Percentiles rank a stretch among this genome's conserved stretches.
phyloP scores from a whole-genome alignment of 2,888 invertebrate species.

The Cephus nigrinus region DNA sequence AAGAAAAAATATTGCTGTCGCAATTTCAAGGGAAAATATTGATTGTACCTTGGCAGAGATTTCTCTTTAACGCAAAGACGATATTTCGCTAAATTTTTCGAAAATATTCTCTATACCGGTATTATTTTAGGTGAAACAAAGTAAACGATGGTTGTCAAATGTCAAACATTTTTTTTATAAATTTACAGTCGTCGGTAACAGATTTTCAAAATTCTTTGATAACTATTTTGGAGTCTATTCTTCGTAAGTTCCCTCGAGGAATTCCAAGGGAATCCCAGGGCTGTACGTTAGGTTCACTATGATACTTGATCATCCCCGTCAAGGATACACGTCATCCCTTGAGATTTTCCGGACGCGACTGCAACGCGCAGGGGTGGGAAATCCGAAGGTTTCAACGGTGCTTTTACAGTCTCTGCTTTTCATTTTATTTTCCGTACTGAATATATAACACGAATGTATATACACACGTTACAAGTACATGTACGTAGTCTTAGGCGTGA shows the following conservation, averaged over 20 bases:
- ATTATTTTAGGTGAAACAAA: too few species aligned
- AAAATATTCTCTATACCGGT: too few species aligned
- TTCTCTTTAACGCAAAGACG: neutral
- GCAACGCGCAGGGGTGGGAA: neutral
- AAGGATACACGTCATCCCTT: neutral
- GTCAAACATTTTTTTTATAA: too few species aligned
- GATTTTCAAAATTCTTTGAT: neutral
- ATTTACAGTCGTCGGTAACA: neutral
- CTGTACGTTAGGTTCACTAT: neutral
- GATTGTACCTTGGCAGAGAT: neutral
- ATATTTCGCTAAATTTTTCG: too few species aligned
- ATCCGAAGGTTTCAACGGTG: neutral
- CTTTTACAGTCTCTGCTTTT: neutral
- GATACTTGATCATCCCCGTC: neutral
- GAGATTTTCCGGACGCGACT: neutral
- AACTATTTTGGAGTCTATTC: neutral
- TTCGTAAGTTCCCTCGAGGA: neutral
- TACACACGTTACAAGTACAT: neutral
- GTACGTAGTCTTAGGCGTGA: conserved; percentile 1
- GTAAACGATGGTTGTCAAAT: too few species aligned
- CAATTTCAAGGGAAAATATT: neutral
- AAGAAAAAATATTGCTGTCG: neutral
- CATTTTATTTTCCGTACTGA: neutral
- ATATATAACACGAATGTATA: neutral
- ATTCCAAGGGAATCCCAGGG: neutral